Evolutionary conservation across 2,113 vertebrate species (phyloP).

Genomic region (Hippocampus barbouri): DNA sequence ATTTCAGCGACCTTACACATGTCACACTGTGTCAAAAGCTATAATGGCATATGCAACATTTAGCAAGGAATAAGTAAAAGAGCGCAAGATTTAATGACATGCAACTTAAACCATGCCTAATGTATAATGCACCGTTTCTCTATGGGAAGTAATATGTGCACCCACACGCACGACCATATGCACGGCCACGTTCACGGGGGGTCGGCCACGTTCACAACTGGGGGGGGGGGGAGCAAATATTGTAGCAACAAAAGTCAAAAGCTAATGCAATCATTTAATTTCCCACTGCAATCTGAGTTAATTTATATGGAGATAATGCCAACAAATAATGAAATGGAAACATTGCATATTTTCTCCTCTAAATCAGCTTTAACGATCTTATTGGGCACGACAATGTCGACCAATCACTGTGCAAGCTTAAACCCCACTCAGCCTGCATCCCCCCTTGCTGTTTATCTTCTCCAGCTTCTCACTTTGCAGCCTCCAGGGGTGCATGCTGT

Average conservation of each 20-base stretch:
- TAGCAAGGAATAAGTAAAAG: slow-evolving; percentile 33
- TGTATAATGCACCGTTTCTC: slow-evolving; percentile 5
- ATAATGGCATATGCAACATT: slow-evolving; percentile 45
- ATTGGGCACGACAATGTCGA: slow-evolving; percentile 54
- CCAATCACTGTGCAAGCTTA: slow-evolving; percentile 56
- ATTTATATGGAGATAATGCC: slow-evolving; percentile 47
- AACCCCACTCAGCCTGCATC: slow-evolving; percentile 27
- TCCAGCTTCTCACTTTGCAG: slow-evolving; percentile 16
- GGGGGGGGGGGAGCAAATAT: no score
- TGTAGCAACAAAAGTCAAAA: not conserved
- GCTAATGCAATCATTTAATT: not conserved
- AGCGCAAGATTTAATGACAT: slow-evolving; percentile 33
- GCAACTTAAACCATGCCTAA: slow-evolving; percentile 25
- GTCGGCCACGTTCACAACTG: no score
- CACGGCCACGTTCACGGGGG: no score
- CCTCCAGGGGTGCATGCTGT: slow-evolving; percentile 16
- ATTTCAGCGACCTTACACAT: slow-evolving; percentile 22
- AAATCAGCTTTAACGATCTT: slow-evolving; percentile 64
- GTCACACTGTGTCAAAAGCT: slow-evolving; percentile 21
- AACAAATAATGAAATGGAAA: slow-evolving; percentile 51
- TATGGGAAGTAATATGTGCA: not conserved
- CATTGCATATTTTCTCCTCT: slow-evolving; percentile 44
- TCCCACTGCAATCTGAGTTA: slow-evolving; percentile 21
- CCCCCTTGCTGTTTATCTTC: slow-evolving; percentile 28
- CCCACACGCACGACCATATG: not conserved